Evolutionary conservation across 2,888 invertebrate genomes (phyloP), one percentile per base, ranked within the genome.

Genomic region (Eilema sororculum): DNA sequence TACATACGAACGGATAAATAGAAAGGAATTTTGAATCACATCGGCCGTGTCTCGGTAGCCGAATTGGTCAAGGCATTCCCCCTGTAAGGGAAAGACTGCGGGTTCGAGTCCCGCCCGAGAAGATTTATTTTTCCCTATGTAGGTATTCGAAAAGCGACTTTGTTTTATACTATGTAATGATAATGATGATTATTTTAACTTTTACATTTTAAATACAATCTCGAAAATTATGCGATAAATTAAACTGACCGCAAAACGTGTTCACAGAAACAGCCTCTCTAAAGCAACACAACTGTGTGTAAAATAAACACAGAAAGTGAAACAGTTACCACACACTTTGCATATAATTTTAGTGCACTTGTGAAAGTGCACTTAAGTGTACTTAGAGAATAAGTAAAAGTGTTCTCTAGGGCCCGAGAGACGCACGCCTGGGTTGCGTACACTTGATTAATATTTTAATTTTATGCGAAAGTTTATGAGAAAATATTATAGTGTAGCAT

Each of bases 371-470:
- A 68, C 28, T 52, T n/a, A 52, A 52, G 52, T 67, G 28, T n/a
- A 59, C 24, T 68, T 78, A 73, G 74, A 72, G 69, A 74, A 72
- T 60, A 69, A 81, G 80, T 80, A 80, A 80, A 78, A 82, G 80
- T 80, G 16, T 59, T 76, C 80, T 80, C 81, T 69, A 67, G 72
- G 74, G 78, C 61, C 25, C 30, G 28, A 46, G 52, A 9, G 52
- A 52, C 52, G n/a, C 52, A n/a, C 9, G 52, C n/a, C 8, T 52
- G 20, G 20, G 46, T 46, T 46, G 9, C n/a, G 52, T 20, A 62
- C 24, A 1, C 16, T 9, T 13, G 4, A 62, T 37, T 24, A 22
- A 52, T 52, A 52, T 46, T 46, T 46, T 46, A 52, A 52, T 9
- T 41, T 12, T 16, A 41, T 41, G 41, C 13, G 16, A 41, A 13